A percentile compares a stretch with the other conserved stretches of the same genome.
Evolutionary conservation across 2,888 invertebrate genomes (phyloP).

Genomic region (Cistogaster globosa): DNA sequence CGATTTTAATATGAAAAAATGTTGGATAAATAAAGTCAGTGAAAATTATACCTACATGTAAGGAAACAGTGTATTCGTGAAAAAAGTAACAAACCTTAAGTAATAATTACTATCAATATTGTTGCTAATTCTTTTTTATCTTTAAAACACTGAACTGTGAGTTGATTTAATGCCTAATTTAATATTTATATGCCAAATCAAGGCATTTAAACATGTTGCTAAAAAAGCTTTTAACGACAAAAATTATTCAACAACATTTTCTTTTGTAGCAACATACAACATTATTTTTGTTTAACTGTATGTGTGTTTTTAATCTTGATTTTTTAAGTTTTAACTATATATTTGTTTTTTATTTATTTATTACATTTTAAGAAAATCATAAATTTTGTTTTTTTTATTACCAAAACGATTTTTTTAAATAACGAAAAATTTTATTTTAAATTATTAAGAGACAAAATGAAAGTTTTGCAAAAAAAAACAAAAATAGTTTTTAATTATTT

Average conservation of each 20-base stretch:
- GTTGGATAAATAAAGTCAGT: slow-evolving; percentile 7
- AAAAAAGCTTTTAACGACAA: too few species aligned
- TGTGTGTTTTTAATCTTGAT: background rate
- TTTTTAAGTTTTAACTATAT: background rate
- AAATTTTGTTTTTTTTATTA: background rate
- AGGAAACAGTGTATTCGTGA: too few species aligned
- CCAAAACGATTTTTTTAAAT: slow-evolving; percentile 17
- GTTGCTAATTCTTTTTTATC: too few species aligned
- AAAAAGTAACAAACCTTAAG: too few species aligned
- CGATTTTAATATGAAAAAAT: background rate
- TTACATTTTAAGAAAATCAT: background rate
- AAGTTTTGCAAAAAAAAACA: background rate
- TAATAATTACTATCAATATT: too few species aligned
- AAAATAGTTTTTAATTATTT: slow-evolving; percentile 33
- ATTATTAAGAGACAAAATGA: background rate
- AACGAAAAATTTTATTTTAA: slow-evolving; percentile 1
- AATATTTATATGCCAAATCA: too few species aligned
- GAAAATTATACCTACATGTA: background rate
- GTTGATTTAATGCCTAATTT: too few species aligned
- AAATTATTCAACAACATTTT: slow-evolving; percentile 15
- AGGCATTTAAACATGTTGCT: too few species aligned
- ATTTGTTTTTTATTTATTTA: slow-evolving; percentile 4
- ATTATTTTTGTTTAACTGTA: background rate
- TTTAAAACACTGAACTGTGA: too few species aligned
- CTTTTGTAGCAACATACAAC: background rate